Evolutionary conservation across 37 sponge, comb jelly and placozoan species (phyloP), one percentile per base, ranked within the genome.

Genomic region (Halisarca cf. caerulea): DNA sequence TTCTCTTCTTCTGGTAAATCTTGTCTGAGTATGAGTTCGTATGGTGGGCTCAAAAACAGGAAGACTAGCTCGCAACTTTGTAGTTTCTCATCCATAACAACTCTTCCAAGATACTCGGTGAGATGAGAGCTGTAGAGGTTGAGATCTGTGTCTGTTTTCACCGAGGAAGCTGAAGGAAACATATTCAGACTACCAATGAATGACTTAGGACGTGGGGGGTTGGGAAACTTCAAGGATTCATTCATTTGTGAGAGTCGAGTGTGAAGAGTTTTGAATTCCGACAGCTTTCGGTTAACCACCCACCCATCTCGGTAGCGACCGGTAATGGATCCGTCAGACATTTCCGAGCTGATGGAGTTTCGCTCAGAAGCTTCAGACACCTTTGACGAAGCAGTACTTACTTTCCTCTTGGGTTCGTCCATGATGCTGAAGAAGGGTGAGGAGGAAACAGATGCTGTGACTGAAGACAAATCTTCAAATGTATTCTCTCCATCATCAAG

Each of bases 261-360:
- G 82, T 96, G 97, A 7, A 96, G 83, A 35, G 89, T 60, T 24
- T 92, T 75, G 85, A 96, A 96, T 51, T 96, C 94, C 0, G 80
- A 82, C 43, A 94, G 78, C 8, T 58, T 80, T 35, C 95, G 55
- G 30, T 83, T 78, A 0, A 96, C 66, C 2, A 92, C 95, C 97
- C 97, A 96, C 8, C 97, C 96, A 17, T 82, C 83, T 39, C 66
- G 25, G 58, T 55, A 58, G 32, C 80, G 24, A 2, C 18, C 59
- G 9, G 3, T 20, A 8, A 23, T 28, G 59, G 35, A 25, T 11
- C 24, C 28, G n/a, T 58, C 36, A 20, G 59, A 80, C 21, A 58
- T 32, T 27, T 80, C 80, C 24, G 58, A 58, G 1, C 35, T 80
- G 35, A 27, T n/a, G 4, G 35, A 58, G 58, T 1, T 5, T 7